These are phyloP conservation scores for Charanyca ferruginea DNA, from an alignment of 2,888 invertebrate genomes.

Conservation along the genomic window DNA sequence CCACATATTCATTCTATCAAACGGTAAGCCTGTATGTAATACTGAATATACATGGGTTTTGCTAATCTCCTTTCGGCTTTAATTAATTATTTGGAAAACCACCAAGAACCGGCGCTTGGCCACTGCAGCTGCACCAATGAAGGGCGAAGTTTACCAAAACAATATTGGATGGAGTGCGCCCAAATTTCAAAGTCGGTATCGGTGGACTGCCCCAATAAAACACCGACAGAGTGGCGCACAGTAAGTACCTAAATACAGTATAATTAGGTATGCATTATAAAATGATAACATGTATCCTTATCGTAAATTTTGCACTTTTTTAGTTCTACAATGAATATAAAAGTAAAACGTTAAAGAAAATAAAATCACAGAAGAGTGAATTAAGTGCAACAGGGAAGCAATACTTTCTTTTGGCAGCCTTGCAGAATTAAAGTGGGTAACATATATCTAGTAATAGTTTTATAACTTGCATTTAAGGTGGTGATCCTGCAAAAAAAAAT, in stretches of 20 bases:
- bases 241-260: constrained; percentile 3
- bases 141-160: not conserved
- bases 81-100: not conserved
- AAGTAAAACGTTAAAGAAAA: not conserved
- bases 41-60: no score
- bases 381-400: constrained; percentile 1
- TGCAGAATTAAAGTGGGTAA: no score
- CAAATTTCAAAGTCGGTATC: no score
- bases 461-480: not conserved
- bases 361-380: constrained; percentile 1
- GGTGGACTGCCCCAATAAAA: no score
- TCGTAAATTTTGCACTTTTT: no score
- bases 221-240: constrained; percentile 3
- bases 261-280: not conserved
- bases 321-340: not conserved
- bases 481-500: constrained; percentile 3
- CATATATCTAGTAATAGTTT: no score
- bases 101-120: constrained; percentile 7
- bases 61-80: no score
- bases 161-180: not conserved
- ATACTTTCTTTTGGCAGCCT: not conserved
- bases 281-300: no score
- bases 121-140: constrained; percentile 5
- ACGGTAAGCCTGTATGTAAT: no score
- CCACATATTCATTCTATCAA: no score